Conservation (phyloP, 2,888 invertebrate species). For the Drosophila hamatofila region DNA sequence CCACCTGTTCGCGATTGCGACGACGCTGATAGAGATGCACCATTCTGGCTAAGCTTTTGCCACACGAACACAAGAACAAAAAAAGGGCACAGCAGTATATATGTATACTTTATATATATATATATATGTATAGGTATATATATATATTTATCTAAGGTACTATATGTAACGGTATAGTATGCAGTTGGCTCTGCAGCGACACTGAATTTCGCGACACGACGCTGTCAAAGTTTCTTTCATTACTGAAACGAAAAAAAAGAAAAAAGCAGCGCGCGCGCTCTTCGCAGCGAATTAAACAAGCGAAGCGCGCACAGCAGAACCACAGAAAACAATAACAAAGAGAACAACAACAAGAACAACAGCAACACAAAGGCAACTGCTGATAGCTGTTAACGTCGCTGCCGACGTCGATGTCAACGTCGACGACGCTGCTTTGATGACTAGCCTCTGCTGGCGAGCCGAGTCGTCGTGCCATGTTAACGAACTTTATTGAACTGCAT, state of each 20-base stretch:
- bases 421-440: slow-evolving; percentile 27
- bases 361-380: slow-evolving; percentile 32
- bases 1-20: slow-evolving; percentile 70
- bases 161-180: slow-evolving; percentile 12
- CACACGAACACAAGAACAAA: slow-evolving; percentile 8
- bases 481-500: slow-evolving; percentile 68
- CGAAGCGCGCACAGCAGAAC: slow-evolving; percentile 22
- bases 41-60: slow-evolving; percentile 42
- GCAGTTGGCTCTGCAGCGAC: slow-evolving; percentile 3
- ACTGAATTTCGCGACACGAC: slow-evolving; percentile 57
- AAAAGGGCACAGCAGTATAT: neutral
- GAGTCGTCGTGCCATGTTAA: slow-evolving; percentile 43
- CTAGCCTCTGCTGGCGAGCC: slow-evolving; percentile 18
- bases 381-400: slow-evolving; percentile 40
- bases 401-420: neutral
- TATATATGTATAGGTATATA: neutral
- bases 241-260: slow-evolving; percentile 60
- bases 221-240: slow-evolving; percentile 60
- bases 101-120: neutral
- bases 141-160: slow-evolving; percentile 1
- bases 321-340: slow-evolving; percentile 14
- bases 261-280: slow-evolving; percentile 41
- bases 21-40: slow-evolving; percentile 71
- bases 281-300: slow-evolving; percentile 28
- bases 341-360: slow-evolving; percentile 9